phyloP scores from a whole-genome alignment of 2,113 vertebrate species.

The Anoura caudifer region DNA sequence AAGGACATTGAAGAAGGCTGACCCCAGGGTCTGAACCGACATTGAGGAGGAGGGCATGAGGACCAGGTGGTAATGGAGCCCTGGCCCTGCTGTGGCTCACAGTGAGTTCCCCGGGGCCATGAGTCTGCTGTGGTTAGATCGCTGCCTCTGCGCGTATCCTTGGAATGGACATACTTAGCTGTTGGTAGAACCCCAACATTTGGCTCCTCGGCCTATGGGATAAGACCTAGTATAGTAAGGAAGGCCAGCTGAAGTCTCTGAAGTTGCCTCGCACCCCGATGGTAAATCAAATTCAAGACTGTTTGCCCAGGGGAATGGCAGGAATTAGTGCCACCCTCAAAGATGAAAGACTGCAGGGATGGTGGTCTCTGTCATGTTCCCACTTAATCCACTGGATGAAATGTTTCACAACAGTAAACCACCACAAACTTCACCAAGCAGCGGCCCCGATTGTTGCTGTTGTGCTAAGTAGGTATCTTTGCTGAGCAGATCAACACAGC shows the following conservation, averaged over 20 bases:
- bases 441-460: background rate
- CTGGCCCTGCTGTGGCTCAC: background rate
- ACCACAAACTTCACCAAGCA: background rate
- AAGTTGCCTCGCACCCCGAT: background rate
- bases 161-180: background rate
- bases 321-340: background rate
- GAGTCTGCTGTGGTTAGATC: background rate
- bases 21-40: background rate
- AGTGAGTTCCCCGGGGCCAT: background rate
- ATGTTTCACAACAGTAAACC: no score
- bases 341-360: background rate
- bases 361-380: background rate
- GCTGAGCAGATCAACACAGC: background rate
- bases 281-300: background rate
- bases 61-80: background rate
- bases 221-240: background rate
- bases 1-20: background rate
- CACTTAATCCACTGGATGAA: background rate
- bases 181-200: background rate
- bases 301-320: background rate
- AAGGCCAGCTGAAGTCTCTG: background rate
- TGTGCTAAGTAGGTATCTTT: background rate
- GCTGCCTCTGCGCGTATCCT: background rate
- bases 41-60: background rate
- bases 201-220: background rate